phyloP scores from a whole-genome alignment of 2,888 invertebrate species.

The Perdita meconis region DNA sequence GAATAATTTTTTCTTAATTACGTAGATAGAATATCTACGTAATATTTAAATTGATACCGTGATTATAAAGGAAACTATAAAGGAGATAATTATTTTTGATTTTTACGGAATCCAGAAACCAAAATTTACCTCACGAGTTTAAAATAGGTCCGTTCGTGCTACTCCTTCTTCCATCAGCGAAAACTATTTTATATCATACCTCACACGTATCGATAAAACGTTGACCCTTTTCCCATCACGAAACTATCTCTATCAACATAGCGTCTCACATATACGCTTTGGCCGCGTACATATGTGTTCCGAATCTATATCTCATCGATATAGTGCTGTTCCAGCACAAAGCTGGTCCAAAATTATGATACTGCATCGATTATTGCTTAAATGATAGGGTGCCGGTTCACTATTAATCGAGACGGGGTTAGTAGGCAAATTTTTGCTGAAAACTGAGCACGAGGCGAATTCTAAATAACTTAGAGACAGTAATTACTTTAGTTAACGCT shows the following conservation, averaged over 20 bases:
- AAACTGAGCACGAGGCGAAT: too few relatives aligned
- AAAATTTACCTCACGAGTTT: neutral
- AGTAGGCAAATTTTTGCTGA: neutral
- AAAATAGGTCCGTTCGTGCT: neutral
- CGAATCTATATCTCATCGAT: constrained; percentile 19
- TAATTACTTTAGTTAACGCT: too few relatives aligned
- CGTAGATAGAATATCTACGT: too few relatives aligned
- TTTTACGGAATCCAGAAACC: neutral
- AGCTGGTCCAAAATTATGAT: neutral
- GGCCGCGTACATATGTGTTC: neutral
- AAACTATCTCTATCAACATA: constrained; percentile 45
- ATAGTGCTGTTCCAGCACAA: neutral
- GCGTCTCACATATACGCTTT: constrained; percentile 18
- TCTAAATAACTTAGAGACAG: too few relatives aligned
- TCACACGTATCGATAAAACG: constrained; percentile 40
- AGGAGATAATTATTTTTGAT: too few relatives aligned
- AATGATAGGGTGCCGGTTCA: neutral
- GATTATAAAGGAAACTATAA: too few relatives aligned
- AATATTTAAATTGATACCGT: too few relatives aligned
- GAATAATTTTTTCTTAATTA: too few relatives aligned
- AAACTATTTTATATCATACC: constrained; percentile 27
- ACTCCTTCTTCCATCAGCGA: constrained; percentile 18
- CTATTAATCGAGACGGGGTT: neutral
- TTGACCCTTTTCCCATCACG: constrained; percentile 47
- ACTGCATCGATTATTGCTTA: neutral